These are phyloP conservation scores for Pseudomugil gertrudae DNA, from an alignment of 2,797 vertebrate species.

Conservation along the genomic window DNA sequence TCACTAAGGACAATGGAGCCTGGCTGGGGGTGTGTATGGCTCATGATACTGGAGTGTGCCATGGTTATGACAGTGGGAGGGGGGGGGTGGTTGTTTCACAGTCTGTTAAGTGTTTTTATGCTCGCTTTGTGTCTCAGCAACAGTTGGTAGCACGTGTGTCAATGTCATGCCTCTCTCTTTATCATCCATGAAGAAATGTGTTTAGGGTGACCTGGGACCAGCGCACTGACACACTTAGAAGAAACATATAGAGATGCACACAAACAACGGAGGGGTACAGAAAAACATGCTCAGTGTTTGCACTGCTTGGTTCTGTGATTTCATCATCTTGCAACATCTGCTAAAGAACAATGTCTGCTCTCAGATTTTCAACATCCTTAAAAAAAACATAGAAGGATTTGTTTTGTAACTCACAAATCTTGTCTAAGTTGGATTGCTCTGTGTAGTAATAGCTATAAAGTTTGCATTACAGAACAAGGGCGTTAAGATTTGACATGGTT, in stretches of 20 bases:
- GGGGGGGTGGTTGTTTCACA: constrained; percentile 68
- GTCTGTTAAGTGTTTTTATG: constrained; percentile 80
- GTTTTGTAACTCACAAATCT: constrained; percentile 6
- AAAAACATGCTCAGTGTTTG: constrained; percentile 28
- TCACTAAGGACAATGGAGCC: constrained; percentile 77
- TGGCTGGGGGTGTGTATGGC: constrained; percentile 58
- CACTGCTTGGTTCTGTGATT: constrained; percentile 40
- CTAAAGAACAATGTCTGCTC: constrained; percentile 28
- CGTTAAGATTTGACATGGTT: constrained; percentile 31
- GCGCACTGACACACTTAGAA: constrained; percentile 46
- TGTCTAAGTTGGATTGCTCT: constrained; percentile 19
- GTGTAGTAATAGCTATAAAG: constrained; percentile 30
- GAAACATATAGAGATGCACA: constrained; percentile 13
- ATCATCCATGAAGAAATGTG: constrained; percentile 67
- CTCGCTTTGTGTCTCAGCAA: constrained; percentile 85
- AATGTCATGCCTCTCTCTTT: constrained; percentile 80
- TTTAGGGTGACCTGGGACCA: constrained; percentile 52
- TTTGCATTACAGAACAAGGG: constrained; percentile 43
- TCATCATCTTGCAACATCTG: constrained; percentile 68
- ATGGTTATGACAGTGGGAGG: constrained; percentile 58
- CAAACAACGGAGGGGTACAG: constrained; percentile 24
- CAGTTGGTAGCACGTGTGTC: constrained; percentile 92
- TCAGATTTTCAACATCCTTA: constrained; percentile 26
- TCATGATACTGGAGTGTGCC: constrained; percentile 77
- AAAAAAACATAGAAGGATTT: constrained; percentile 36